Conservation (phyloP, 64 coral and sea anemone genomes). For the Astreopora myriophthalma region DNA sequence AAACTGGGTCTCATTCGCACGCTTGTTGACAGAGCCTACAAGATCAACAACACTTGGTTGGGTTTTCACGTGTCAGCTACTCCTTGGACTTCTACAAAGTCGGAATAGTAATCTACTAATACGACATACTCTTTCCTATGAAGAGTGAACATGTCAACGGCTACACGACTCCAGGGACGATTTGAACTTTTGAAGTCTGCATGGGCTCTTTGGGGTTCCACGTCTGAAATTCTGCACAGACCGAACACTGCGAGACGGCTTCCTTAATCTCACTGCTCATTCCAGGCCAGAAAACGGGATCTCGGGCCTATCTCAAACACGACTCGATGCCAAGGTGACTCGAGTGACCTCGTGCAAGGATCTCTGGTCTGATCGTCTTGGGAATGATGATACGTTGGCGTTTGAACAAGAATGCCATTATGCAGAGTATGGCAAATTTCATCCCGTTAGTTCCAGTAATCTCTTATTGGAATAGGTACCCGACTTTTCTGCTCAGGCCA, state of each 20-base stretch:
- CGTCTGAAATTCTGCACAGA: constrained; percentile 18
- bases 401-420: no score
- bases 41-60: no score
- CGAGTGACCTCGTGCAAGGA: constrained; percentile 44
- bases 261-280: constrained; percentile 47
- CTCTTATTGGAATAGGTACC: constrained; percentile 34
- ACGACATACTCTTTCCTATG: neutral
- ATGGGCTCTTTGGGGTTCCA: neutral
- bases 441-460: constrained; percentile 67
- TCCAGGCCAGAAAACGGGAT: no score
- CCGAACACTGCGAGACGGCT: constrained; percentile 2
- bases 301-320: constrained; percentile 44
- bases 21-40: no score
- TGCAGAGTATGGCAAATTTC: constrained; percentile 63
- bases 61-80: no score
- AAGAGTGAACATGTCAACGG: neutral
- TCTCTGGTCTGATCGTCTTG: constrained; percentile 53
- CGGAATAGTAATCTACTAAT: constrained; percentile 12
- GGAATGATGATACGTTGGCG: constrained; percentile 61
- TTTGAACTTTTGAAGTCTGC: neutral
- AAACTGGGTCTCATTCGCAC: no score
- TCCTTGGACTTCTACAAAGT: constrained; percentile 29
- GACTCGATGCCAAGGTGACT: constrained; percentile 65
- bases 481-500: constrained; percentile 67
- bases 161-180: neutral